A percentile compares a stretch with the other conserved stretches of the same genome.
phyloP scores from a whole-genome alignment of 2,113 vertebrate species.

The Catharus minimus region DNA sequence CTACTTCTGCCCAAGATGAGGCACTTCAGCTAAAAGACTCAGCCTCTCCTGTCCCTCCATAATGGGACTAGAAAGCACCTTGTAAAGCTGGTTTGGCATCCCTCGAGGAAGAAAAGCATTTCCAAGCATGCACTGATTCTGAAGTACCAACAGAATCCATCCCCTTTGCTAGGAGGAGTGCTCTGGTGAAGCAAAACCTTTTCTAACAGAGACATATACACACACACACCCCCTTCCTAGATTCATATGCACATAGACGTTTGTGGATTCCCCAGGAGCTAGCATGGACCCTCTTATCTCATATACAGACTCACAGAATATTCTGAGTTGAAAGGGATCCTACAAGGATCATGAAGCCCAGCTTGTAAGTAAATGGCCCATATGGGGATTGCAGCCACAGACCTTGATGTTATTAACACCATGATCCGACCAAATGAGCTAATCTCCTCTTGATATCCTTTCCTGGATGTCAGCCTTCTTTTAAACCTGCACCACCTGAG shows the following conservation, averaged over 20 bases:
- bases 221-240: not conserved
- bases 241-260: not conserved
- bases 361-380: not conserved
- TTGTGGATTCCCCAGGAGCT: not conserved
- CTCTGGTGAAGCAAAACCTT: not conserved
- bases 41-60: not conserved
- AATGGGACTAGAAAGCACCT: not conserved
- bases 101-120: not conserved
- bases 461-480: not conserved
- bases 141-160: not conserved
- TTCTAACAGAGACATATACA: not conserved
- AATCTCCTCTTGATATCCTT: not conserved
- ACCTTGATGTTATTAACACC: not conserved
- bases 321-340: not conserved
- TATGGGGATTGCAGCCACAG: not conserved
- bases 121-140: not conserved
- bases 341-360: not conserved
- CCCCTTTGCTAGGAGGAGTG: not conserved
- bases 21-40: rapidly evolving
- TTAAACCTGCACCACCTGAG: not conserved
- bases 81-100: not conserved
- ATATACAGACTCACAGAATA: not conserved
- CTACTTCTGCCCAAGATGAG: not conserved
- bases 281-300: not conserved
- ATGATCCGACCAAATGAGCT: not conserved